These are phyloP conservation scores for Amphiprion ocellaris DNA, from an alignment of 2,113 vertebrate genomes.

Conservation along the genomic window DNA sequence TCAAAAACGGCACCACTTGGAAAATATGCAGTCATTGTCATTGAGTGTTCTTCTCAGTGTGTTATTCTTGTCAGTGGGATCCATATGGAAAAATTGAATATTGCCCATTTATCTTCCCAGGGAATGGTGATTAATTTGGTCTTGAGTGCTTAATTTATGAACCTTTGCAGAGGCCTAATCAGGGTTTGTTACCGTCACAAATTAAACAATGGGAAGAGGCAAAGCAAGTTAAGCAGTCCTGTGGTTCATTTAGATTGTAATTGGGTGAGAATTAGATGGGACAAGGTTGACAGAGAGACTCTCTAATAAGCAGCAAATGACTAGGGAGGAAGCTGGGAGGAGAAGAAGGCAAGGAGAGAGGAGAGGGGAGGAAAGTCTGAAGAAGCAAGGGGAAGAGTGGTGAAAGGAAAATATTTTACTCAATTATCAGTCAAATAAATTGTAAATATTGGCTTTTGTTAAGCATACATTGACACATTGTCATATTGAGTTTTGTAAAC, in stretches of 20 bases:
- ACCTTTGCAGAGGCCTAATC: constrained; percentile 70
- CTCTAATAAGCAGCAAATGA: constrained; percentile 74
- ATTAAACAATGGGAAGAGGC: constrained; percentile 78
- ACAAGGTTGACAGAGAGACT: constrained; percentile 75
- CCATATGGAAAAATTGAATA: constrained; percentile 67
- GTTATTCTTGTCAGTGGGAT: constrained; percentile 45
- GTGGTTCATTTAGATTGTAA: constrained; percentile 82
- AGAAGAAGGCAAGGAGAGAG: not conserved
- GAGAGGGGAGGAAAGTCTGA: not conserved
- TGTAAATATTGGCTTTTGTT: not conserved
- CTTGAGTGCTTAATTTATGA: constrained; percentile 74
- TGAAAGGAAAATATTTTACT: not conserved
- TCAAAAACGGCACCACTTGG: constrained; percentile 26
- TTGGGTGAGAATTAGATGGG: constrained; percentile 80
- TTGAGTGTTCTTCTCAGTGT: constrained; percentile 4
- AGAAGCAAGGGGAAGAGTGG: not conserved
- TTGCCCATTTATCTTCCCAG: constrained; percentile 62
- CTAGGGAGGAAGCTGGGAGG: constrained; percentile 47
- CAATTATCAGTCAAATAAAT: constrained; percentile 8
- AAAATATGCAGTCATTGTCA: constrained; percentile 17
- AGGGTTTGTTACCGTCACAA: constrained; percentile 77
- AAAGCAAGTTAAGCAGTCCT: constrained; percentile 73
- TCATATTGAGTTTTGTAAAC: not conserved
- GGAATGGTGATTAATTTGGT: constrained; percentile 73
- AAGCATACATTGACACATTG: not conserved